Evolutionary conservation across 2,113 vertebrate genomes (phyloP).

Genomic region (Leucopsar rothschildi): DNA sequence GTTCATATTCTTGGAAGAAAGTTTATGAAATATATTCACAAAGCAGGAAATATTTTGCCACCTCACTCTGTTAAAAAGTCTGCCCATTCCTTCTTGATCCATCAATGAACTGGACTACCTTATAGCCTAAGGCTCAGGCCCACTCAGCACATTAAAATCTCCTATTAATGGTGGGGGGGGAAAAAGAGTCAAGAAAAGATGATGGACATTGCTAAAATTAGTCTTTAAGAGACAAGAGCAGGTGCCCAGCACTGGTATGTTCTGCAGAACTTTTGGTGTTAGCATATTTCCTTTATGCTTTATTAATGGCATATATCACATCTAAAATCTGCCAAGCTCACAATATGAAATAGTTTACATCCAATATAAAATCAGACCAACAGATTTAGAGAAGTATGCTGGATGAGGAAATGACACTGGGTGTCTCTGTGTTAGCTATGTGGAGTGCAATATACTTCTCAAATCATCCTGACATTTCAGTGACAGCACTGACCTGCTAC

Average conservation of each 20-base stretch:
- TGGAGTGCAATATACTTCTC: not conserved
- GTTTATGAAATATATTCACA: not conserved
- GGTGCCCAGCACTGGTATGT: not conserved
- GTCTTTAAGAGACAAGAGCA: not conserved
- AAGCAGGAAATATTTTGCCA: not conserved
- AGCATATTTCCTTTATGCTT: not conserved
- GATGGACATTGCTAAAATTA: not conserved
- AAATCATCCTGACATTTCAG: conserved; percentile 1
- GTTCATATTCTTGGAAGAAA: not conserved
- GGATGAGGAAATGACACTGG: not conserved
- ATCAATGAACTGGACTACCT: not conserved
- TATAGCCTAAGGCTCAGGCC: not conserved
- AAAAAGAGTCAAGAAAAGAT: not conserved
- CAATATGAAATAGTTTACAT: not conserved
- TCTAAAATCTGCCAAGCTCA: not conserved
- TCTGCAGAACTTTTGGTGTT: not conserved
- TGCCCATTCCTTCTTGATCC: not conserved
- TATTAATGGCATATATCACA: not conserved
- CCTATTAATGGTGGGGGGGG: not conserved
- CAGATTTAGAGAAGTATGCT: not conserved
- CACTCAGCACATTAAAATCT: not conserved
- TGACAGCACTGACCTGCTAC: not conserved
- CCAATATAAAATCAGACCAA: not conserved
- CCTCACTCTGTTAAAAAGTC: not conserved
- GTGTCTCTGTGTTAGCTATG: not conserved